Conservation (phyloP, 2,113 vertebrate species). For the Hemiscyllium ocellatum region DNA sequence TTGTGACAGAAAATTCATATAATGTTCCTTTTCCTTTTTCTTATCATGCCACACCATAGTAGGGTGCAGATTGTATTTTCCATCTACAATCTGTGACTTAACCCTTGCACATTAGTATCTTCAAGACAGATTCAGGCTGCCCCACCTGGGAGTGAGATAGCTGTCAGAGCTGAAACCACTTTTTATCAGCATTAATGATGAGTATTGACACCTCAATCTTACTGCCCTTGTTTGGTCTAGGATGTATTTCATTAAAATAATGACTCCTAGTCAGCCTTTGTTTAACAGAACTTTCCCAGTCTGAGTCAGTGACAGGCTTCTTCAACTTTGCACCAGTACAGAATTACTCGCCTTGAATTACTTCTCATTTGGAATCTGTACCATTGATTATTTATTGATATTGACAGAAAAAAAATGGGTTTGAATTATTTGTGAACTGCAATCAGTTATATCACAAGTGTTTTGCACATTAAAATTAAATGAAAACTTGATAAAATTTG, state of each 20-base stretch:
- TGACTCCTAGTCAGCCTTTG: slow-evolving; percentile 57
- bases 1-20: neutral
- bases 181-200: slow-evolving; percentile 58
- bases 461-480: neutral
- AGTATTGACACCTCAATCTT: slow-evolving; percentile 53
- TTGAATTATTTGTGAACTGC: neutral
- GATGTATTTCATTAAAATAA: slow-evolving; percentile 58
- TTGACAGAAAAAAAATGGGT: neutral
- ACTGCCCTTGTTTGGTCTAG: slow-evolving; percentile 51
- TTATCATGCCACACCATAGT: neutral
- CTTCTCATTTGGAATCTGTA: neutral
- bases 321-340: slow-evolving; percentile 39
- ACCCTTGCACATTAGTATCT: slow-evolving; percentile 39
- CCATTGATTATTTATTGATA: slow-evolving; percentile 16
- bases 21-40: neutral
- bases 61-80: neutral
- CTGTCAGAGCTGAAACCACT: slow-evolving; percentile 51
- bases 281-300: slow-evolving; percentile 48
- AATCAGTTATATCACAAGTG: neutral
- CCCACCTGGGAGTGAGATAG: slow-evolving; percentile 56
- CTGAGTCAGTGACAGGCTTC: slow-evolving; percentile 40
- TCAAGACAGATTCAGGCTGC: slow-evolving; percentile 44
- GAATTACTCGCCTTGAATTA: neutral
- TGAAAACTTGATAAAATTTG: neutral
- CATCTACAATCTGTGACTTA: slow-evolving; percentile 20